These are phyloP conservation scores for Alectura lathami DNA, from an alignment of 2,113 vertebrate species.

Conservation along the genomic window DNA sequence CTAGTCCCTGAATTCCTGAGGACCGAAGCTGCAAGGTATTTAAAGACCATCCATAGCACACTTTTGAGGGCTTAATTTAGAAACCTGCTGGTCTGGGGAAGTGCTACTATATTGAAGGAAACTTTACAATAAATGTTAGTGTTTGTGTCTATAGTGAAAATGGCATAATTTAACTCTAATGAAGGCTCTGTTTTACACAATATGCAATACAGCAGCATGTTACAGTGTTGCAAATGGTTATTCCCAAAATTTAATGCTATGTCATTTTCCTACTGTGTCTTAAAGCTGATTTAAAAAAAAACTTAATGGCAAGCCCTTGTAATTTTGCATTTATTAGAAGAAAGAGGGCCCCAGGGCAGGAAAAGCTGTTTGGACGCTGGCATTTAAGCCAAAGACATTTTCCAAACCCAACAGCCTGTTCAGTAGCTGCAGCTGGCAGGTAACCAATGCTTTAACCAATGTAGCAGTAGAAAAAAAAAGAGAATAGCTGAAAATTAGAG, in stretches of 20 bases:
- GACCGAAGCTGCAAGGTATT: not conserved
- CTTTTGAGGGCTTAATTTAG: not conserved
- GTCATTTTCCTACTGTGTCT: not conserved
- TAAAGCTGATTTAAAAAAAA: not conserved
- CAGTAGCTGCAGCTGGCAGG: not conserved
- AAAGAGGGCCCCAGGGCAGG: not conserved
- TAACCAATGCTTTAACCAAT: not conserved
- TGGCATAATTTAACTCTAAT: not conserved
- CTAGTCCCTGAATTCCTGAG: not conserved
- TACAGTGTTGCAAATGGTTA: not conserved
- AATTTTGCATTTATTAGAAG: not conserved
- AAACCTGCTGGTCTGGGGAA: not conserved
- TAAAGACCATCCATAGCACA: fast-evolving
- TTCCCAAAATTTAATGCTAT: not conserved
- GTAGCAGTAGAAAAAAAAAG: not conserved
- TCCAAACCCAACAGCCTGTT: not conserved
- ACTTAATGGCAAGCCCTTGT: not conserved
- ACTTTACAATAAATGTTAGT: fast-evolving
- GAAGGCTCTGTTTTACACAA: not conserved
- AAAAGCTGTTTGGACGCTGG: not conserved
- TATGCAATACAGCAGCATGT: fast-evolving
- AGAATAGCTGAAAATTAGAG: not conserved
- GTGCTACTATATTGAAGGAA: not conserved
- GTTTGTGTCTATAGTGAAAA: not conserved
- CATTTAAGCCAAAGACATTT: not conserved